A percentile compares a stretch with the other conserved stretches of the same genome.
Conservation (phyloP, 2,797 vertebrate genomes). For the Podarcis siculus region DNA sequence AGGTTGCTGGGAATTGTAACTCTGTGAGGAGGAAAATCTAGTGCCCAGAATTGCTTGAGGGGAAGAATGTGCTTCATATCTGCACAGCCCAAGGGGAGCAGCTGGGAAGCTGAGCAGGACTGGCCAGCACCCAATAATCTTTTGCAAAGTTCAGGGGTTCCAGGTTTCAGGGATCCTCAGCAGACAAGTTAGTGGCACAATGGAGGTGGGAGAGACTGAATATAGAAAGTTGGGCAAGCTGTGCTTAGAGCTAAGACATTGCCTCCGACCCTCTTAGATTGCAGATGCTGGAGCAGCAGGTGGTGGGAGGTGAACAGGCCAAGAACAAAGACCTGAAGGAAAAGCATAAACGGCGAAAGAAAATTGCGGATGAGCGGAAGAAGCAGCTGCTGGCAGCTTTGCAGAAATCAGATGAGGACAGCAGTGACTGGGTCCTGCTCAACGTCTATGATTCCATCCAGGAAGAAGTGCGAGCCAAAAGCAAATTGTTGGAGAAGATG, state of each 20-base stretch:
- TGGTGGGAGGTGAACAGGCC: constrained; percentile 88
- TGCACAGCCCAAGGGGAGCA: background rate
- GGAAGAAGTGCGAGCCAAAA: constrained; percentile 88
- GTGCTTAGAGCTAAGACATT: background rate
- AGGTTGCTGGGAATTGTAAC: too few relatives aligned
- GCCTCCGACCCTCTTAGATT: constrained; percentile 74
- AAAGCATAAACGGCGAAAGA: constrained; percentile 79
- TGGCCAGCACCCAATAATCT: background rate
- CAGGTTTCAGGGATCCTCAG: background rate
- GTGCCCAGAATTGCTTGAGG: too few relatives aligned
- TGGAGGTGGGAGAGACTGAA: background rate
- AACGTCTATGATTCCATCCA: constrained; percentile 89
- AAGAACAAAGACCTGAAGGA: constrained; percentile 88
- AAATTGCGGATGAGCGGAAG: constrained; percentile 83
- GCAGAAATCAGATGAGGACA: constrained; percentile 81
- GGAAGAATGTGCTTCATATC: too few relatives aligned
- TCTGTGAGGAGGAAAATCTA: too few relatives aligned
- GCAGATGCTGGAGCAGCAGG: constrained; percentile 88
- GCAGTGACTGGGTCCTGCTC: constrained; percentile 84
- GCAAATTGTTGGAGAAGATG: constrained; percentile 83
- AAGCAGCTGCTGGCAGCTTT: constrained; percentile 82
- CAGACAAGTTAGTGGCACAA: background rate
- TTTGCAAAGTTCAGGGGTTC: background rate
- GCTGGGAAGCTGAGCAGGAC: background rate
- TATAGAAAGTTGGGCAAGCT: background rate